These are phyloP conservation scores for Phaethornis superciliosus DNA, from an alignment of 2,113 vertebrate species.

Conservation along the genomic window DNA sequence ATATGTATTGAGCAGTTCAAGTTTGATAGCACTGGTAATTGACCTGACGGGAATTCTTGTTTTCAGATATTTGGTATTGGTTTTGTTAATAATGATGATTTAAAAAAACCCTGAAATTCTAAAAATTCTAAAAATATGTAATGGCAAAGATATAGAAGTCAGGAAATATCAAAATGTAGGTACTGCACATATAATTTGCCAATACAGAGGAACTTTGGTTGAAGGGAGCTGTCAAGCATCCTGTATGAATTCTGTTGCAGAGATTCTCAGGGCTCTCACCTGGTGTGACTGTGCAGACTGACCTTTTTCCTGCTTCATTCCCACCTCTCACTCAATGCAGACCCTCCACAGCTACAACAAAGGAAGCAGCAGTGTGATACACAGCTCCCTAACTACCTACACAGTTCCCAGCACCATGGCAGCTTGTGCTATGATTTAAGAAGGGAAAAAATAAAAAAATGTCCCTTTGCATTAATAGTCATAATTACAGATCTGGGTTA, in stretches of 20 bases:
- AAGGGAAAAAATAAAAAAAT: fast-evolving
- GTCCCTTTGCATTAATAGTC: neutral
- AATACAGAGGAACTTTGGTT: neutral
- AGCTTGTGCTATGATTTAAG: neutral
- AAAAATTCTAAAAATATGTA: neutral
- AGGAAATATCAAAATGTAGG: neutral
- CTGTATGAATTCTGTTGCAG: neutral
- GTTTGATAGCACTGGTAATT: neutral
- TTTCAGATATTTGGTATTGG: neutral
- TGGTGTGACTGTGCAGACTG: neutral
- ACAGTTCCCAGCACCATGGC: neutral
- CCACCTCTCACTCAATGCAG: neutral
- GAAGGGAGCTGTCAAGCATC: neutral
- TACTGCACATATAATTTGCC: neutral
- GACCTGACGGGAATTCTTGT: neutral
- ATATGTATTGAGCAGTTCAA: neutral
- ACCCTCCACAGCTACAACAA: neutral
- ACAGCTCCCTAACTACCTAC: neutral
- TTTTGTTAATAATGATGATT: neutral
- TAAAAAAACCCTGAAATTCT: too few relatives aligned
- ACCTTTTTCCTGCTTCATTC: neutral
- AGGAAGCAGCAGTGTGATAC: neutral
- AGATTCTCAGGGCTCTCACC: too few relatives aligned
- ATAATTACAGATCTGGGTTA: neutral
- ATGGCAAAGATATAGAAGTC: neutral